Conservation (phyloP, 2,113 vertebrate species). For the Speoplatyrhinus poulsoni region DNA sequence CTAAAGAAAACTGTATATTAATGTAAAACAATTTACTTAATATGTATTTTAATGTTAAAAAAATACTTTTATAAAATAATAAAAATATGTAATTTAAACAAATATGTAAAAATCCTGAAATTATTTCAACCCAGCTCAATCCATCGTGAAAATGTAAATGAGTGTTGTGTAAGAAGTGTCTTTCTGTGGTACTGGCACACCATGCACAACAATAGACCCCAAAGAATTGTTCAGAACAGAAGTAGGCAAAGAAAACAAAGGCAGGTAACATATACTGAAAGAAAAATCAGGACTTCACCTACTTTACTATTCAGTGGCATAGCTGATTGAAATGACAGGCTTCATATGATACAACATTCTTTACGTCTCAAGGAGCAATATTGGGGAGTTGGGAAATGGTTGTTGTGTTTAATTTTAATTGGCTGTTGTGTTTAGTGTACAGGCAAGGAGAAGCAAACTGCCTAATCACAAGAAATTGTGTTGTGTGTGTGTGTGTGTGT, state of each 20-base stretch:
- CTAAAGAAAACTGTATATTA: too few relatives aligned
- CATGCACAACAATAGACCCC: conserved; percentile 15
- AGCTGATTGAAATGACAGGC: conserved; percentile 22
- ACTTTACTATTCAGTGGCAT: conserved; percentile 6
- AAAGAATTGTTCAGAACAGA: conserved; percentile 34
- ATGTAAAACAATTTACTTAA: too few relatives aligned
- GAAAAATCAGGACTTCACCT: conserved; percentile 20
- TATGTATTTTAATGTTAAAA: too few relatives aligned
- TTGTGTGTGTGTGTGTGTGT: too few relatives aligned
- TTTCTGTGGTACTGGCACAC: conserved; percentile 13
- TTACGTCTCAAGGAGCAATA: not conserved
- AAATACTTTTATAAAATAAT: too few relatives aligned
- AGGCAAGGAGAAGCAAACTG: too few relatives aligned
- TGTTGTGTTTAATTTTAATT: not conserved
- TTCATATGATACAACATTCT: not conserved
- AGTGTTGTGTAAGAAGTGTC: conserved; percentile 4
- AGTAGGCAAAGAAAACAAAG: conserved; percentile 28
- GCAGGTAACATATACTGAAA: conserved; percentile 5
- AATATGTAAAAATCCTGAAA: too few relatives aligned
- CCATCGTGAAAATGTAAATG: not conserved
- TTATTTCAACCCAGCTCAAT: not conserved
- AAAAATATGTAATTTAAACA: too few relatives aligned
- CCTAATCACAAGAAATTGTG: too few relatives aligned
- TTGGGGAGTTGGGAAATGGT: not conserved
- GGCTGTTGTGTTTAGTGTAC: too few relatives aligned